Evolutionary conservation across 2,113 vertebrate genomes (phyloP), one percentile per base, ranked within the genome.

Genomic region (Myiozetetes cayanensis): DNA sequence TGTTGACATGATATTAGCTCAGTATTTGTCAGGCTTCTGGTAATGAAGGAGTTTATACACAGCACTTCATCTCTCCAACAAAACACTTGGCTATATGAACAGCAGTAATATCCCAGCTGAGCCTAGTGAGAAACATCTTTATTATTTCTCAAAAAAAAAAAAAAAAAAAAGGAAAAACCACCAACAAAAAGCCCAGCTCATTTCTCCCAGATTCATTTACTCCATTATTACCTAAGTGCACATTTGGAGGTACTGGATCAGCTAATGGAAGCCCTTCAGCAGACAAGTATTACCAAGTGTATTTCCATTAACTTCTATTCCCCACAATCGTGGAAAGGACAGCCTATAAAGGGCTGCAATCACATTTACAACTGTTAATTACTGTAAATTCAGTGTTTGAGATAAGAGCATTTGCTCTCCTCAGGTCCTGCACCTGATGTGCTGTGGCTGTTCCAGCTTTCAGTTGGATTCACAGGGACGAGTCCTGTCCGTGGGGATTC

Each of bases 311-410:
- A 59, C 80, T 94, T 62, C 80, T 55, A 52, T 89, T 93, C 84
- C 39, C 70, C 50, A 67, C 71, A 78, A 9, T 56, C 8, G 3
- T 9, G 66, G 70, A 24, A 61, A 86, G 44, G 59, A 65, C 46
- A 71, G 93, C 33, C 70, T 77, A 21, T 71, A 93, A 96, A 79
- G 62, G 44, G 24, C 9, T 47, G 59, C 73, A 86, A 81, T 83
- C 92, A 44, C 88, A 84, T 80, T 92, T 92, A 56, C 77, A 92
- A 22, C 56, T 93, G 83, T 95, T 95, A 96, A 96, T 96, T 96
- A 95, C 81, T 87, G 70, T 71, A 87, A 87, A 90, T 85, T 58
- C 66, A 14, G 55, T 49, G 20, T 87, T 44, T 75, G 81, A 89
- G 92, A 87, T 94, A 76, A 89, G 28, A 87, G 70, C 73, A 14